Percentiles rank a stretch among this genome's conserved stretches.
Evolutionary conservation across 2,888 invertebrate species (phyloP).

Genomic region (Agriopis marginaria): DNA sequence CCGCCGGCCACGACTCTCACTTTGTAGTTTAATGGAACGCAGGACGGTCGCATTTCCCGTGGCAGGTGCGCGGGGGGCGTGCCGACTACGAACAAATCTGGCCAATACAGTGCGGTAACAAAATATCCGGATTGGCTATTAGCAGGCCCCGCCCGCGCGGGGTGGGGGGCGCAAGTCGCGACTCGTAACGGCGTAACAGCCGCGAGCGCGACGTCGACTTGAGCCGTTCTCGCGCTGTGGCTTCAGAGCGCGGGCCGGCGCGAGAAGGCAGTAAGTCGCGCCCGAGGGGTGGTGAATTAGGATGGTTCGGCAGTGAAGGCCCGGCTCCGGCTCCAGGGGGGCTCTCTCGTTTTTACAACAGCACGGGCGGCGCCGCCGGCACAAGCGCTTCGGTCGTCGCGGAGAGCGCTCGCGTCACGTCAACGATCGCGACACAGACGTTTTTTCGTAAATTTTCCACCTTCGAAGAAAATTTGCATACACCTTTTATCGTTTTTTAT

Average conservation of each 20-base stretch:
- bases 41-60: constrained; percentile 60
- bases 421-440: constrained; percentile 37
- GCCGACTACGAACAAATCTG: constrained; percentile 82
- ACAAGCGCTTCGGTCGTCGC: constrained; percentile 80
- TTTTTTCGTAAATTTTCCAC: constrained; percentile 63
- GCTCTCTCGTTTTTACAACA: constrained; percentile 62
- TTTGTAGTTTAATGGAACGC: constrained; percentile 56
- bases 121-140: constrained; percentile 87
- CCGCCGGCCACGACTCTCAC: constrained; percentile 53
- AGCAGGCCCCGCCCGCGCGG: constrained; percentile 80
- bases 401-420: constrained; percentile 74
- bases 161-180: constrained; percentile 50
- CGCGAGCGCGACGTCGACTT: neutral
- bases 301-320: constrained; percentile 60
- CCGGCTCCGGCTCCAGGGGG: constrained; percentile 55
- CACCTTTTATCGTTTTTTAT: constrained; percentile 32
- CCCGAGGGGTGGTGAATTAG: constrained; percentile 61
- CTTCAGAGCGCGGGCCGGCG: constrained; percentile 40
- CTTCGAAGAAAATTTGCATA: constrained; percentile 49
- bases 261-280: constrained; percentile 57
- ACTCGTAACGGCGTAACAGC: constrained; percentile 52
- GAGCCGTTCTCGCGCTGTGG: constrained; percentile 32
- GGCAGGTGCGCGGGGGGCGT: constrained; percentile 70
- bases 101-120: constrained; percentile 88
- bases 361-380: constrained; percentile 70